These are phyloP conservation scores for Ifrita kowaldi DNA, from an alignment of 2,113 vertebrate genomes.

Conservation along the genomic window DNA sequence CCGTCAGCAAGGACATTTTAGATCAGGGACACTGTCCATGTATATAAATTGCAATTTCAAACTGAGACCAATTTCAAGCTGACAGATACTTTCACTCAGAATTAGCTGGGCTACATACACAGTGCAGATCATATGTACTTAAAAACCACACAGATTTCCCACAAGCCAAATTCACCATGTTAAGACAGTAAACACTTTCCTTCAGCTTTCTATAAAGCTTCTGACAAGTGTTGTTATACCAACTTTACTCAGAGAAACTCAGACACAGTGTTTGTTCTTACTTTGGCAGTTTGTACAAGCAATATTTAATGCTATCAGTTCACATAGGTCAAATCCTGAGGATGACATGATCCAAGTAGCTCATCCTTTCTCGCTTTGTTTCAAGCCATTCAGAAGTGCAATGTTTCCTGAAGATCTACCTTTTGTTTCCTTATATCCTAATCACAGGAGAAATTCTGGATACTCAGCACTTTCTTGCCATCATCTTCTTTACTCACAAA, in stretches of 20 bases:
- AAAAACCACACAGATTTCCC: not conserved
- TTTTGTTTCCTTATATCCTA: not conserved
- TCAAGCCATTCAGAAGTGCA: not conserved
- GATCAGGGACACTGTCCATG: not conserved
- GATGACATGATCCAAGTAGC: rapidly evolving
- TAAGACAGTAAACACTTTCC: not conserved
- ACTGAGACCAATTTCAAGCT: not conserved
- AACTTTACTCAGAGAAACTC: not conserved
- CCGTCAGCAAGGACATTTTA: not conserved
- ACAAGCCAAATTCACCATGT: not conserved
- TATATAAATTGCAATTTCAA: not conserved
- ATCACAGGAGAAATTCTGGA: not conserved
- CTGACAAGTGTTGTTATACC: not conserved
- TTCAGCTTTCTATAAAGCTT: not conserved
- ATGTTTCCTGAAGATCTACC: not conserved
- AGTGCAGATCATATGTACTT: not conserved
- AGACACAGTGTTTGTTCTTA: not conserved
- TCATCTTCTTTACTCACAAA: not conserved
- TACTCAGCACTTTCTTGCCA: not conserved
- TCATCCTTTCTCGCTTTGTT: not conserved
- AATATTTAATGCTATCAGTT: not conserved
- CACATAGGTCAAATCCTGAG: not conserved
- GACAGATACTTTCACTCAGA: not conserved
- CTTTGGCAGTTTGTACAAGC: not conserved
- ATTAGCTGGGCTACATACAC: not conserved